These are phyloP conservation scores for Intellagama lesueurii DNA, from an alignment of 2,797 vertebrate species.

Conservation along the genomic window DNA sequence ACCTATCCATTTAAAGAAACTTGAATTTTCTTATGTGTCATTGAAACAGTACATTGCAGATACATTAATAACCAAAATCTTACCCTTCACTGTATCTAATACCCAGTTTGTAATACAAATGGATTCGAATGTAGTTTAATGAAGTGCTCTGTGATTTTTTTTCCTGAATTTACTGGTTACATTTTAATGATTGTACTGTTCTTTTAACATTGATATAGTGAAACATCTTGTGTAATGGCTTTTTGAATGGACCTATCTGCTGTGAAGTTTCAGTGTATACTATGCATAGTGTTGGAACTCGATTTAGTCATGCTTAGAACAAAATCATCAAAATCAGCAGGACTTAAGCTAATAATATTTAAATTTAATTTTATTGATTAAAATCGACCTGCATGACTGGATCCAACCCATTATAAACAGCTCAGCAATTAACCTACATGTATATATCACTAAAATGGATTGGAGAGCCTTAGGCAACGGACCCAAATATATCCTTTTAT, in stretches of 20 bases:
- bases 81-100: no score
- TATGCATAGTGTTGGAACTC: background rate
- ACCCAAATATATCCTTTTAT: background rate
- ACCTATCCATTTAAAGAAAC: background rate
- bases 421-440: background rate
- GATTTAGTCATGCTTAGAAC: background rate
- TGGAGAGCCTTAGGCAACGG: background rate
- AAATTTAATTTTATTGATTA: no score
- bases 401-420: background rate
- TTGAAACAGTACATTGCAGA: background rate
- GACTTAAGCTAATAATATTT: background rate
- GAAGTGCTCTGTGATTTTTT: background rate
- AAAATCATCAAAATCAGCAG: background rate
- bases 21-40: no score
- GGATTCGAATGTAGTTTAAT: accelerated
- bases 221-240: background rate
- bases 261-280: slow-evolving; percentile 14
- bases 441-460: background rate
- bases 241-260: background rate
- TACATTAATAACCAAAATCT: background rate
- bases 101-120: background rate
- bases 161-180: background rate
- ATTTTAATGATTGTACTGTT: background rate
- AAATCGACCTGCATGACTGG: background rate
- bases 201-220: background rate